These are phyloP conservation scores for Ellobius talpinus DNA, from an alignment of 2,113 vertebrate genomes.

Conservation along the genomic window DNA sequence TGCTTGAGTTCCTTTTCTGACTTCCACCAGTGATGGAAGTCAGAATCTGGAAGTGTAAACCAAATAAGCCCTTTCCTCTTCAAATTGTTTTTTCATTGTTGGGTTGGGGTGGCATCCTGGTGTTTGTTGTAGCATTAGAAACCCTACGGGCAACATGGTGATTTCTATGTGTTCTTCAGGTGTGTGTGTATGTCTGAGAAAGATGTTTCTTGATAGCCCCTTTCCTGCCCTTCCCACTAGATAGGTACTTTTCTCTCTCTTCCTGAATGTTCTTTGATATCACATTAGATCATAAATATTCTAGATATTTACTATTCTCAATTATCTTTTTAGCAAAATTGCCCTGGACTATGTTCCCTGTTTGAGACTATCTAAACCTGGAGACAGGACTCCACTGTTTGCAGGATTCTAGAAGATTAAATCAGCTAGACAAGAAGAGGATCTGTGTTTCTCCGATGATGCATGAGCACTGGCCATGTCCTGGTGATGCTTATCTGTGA, in stretches of 20 bases:
- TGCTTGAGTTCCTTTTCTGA: neutral
- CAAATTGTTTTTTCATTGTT: neutral
- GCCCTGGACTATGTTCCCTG: neutral
- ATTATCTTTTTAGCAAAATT: constrained; percentile 1
- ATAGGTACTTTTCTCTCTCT: neutral
- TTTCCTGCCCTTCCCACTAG: neutral
- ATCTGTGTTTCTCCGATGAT: neutral
- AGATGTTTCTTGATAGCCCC: neutral
- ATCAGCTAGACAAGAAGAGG: neutral
- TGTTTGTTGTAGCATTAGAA: neutral
- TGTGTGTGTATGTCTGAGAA: neutral
- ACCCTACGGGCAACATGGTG: neutral
- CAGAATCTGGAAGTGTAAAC: neutral
- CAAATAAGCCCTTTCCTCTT: neutral
- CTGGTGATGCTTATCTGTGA: neutral
- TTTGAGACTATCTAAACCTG: neutral
- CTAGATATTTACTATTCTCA: neutral
- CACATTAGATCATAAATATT: neutral
- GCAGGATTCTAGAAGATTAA: neutral
- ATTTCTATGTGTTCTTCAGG: neutral
- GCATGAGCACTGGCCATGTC: neutral
- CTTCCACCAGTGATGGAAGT: neutral
- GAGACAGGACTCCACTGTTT: neutral
- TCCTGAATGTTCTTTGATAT: neutral
- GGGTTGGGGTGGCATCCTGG: no score